Percentiles rank a stretch among this genome's conserved stretches.
phyloP scores from a whole-genome alignment of 2,797 vertebrate species.

The Brotula barbata region DNA sequence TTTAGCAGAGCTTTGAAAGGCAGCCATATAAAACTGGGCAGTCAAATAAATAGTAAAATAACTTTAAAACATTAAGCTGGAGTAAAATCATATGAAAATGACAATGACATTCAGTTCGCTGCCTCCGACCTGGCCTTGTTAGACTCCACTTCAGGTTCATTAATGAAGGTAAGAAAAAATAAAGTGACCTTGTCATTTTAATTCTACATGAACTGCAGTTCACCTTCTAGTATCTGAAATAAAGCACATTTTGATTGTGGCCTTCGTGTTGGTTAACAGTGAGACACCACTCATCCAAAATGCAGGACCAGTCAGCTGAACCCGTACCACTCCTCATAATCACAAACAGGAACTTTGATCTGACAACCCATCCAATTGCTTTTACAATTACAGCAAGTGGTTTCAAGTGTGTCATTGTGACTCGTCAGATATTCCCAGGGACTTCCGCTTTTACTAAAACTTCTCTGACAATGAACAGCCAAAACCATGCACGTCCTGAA shows the following conservation, averaged over 20 bases:
- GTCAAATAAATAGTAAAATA: background rate
- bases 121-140: constrained; percentile 3
- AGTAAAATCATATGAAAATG: constrained; percentile 1
- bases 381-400: constrained; percentile 42
- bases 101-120: background rate
- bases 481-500: too few relatives aligned
- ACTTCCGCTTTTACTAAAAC: constrained; percentile 31
- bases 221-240: background rate
- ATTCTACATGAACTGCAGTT: constrained; percentile 1
- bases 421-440: constrained; percentile 33
- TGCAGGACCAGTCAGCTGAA: constrained; percentile 7
- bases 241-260: constrained; percentile 13
- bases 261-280: constrained; percentile 13
- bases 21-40: background rate
- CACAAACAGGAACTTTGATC: constrained; percentile 39
- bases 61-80: background rate
- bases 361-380: constrained; percentile 34
- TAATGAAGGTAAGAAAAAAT: background rate
- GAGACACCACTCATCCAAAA: background rate
- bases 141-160: background rate
- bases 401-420: constrained; percentile 47
- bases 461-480: background rate
- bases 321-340: constrained; percentile 19
- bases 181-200: background rate
- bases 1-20: background rate